Conservation (phyloP, 2,113 vertebrate genomes). For the Coracopsis vasa region DNA sequence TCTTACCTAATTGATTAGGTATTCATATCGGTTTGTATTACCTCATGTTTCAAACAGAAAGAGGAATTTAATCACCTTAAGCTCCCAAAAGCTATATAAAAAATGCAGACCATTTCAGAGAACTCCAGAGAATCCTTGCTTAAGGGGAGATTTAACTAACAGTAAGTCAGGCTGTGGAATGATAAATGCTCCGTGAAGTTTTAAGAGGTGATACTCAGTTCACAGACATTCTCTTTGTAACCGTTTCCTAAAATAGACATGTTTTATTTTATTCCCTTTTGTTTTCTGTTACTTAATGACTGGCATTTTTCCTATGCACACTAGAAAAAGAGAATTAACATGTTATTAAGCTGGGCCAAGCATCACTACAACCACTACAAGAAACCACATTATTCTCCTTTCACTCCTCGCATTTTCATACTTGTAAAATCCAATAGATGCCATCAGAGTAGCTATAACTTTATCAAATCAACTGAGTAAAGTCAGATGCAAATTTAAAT, state of each 20-base stretch:
- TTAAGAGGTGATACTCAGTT: neutral
- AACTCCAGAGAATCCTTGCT: neutral
- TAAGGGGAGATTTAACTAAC: neutral
- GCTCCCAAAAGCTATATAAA: neutral
- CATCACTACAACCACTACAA: neutral
- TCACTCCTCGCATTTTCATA: neutral
- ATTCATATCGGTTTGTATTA: neutral
- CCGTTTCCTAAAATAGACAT: neutral
- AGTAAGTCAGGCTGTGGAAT: neutral
- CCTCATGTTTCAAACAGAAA: neutral
- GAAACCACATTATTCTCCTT: neutral
- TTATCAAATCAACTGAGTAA: neutral
- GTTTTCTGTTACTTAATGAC: neutral
- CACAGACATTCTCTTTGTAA: neutral
- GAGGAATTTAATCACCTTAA: neutral
- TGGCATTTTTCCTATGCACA: neutral
- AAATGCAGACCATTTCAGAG: neutral
- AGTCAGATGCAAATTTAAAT: neutral
- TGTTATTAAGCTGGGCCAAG: neutral
- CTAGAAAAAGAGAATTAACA: neutral
- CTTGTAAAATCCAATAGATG: neutral
- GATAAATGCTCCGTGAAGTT: neutral
- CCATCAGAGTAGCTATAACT: neutral
- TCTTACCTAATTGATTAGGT: neutral
- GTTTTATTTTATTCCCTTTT: neutral